Conservation (phyloP, 2,797 vertebrate genomes). For the Gymnodraco acuticeps region DNA sequence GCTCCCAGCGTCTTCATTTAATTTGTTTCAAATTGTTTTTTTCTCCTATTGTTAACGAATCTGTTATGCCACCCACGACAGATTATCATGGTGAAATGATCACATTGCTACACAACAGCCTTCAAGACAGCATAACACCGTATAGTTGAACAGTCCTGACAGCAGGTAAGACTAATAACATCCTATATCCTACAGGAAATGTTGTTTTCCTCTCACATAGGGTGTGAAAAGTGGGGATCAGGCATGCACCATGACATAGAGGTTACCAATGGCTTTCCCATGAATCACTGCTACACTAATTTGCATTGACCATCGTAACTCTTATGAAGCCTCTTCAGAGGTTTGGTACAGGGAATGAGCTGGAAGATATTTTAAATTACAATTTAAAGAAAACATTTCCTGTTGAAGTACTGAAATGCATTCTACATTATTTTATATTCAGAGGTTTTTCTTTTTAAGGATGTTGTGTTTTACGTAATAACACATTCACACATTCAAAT, state of each 20-base stretch:
- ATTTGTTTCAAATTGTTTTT: slow-evolving; percentile 47
- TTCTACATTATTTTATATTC: background rate
- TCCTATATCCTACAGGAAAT: slow-evolving; percentile 13
- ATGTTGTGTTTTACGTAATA: slow-evolving; percentile 37
- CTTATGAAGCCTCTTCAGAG: slow-evolving; percentile 47
- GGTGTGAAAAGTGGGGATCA: slow-evolving; percentile 53
- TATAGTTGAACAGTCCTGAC: slow-evolving; percentile 37
- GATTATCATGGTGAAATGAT: slow-evolving; percentile 36
- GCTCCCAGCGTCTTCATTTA: slow-evolving; percentile 56
- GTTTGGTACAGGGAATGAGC: slow-evolving; percentile 46
- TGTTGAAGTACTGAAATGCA: slow-evolving; percentile 19
- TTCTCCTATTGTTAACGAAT: slow-evolving; percentile 51
- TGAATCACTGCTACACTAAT: slow-evolving; percentile 67
- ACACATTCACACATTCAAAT: slow-evolving; percentile 8
- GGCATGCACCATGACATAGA: slow-evolving; percentile 58
- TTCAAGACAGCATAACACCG: slow-evolving; percentile 37
- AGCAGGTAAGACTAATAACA: slow-evolving; percentile 26
- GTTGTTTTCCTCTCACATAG: background rate
- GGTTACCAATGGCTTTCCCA: slow-evolving; percentile 46
- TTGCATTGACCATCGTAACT: slow-evolving; percentile 68
- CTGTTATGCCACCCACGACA: slow-evolving; percentile 40
- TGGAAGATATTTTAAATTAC: slow-evolving; percentile 47
- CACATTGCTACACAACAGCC: slow-evolving; percentile 5
- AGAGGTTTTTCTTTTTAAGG: too few species aligned
- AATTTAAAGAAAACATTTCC: slow-evolving; percentile 42